Base-by-base conservation (phyloP, 1,140 invertebrate genomes). In the Dendroctonus ponderosae region DNA sequence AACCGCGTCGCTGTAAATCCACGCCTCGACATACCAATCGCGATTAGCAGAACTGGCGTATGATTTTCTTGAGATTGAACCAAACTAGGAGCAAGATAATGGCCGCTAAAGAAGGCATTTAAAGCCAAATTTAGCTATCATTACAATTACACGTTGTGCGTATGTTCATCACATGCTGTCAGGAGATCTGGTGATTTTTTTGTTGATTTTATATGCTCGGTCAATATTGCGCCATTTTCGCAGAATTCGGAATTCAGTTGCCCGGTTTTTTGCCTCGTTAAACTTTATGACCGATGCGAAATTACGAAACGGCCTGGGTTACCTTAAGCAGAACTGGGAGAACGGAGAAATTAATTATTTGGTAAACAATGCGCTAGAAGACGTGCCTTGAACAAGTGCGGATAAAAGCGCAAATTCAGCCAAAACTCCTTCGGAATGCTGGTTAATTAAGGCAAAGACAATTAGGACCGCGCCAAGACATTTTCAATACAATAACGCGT, bases 151-250 rank as follows among this genome's bases (percentile, higher is more conserved):
- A 64, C 62, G 51, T 64, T 54, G 62, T 64, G 43, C 44, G 52
- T 64, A 64, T 64, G 62, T 64, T 64, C 52, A 54, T 64, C 62
- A 48, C 62, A 64, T 56, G 53, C 49, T 41, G 59, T 49, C 43
- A 26, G 46, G 48, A 46, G 57, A 12, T 60, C 43, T 15, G 39
- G 39, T 61, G 8, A 8, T 61, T 61, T 61, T 61, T 49, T 9
- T 40, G 11, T 43, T 40, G 12, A 42, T 44, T 59, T 61, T 61
- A 49, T 61, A 15, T 50, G 7, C 12, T 50, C 38, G 49, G 38
- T 48, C 49, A 61, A 61, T 61, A 61, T 50, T 61, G 14, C 59
- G 59, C 15, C 59, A 52, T 61, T 61, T 61, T 61, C 59, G 7
- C 44, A 49, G 59, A 61, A 61, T 61, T 49, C 12, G 44, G 59